phyloP scores from a whole-genome alignment of 2,113 vertebrate genomes.

The Microcebus griseorufus region DNA sequence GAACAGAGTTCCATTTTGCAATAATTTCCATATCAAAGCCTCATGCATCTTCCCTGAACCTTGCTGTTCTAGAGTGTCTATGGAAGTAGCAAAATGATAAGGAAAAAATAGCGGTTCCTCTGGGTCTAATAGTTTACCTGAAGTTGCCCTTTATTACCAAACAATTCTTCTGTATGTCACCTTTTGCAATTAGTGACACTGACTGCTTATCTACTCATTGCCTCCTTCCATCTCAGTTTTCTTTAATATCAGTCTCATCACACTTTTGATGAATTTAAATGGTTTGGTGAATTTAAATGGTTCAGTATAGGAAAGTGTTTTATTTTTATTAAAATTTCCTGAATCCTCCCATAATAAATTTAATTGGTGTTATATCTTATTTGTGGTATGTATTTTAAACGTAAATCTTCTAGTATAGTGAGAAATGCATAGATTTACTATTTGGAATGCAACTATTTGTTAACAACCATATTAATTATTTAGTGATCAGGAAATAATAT shows the following conservation, averaged over 20 bases:
- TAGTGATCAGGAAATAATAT: neutral
- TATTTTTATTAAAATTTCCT: neutral
- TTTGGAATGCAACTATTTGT: neutral
- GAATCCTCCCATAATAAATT: neutral
- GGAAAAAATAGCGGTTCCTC: neutral
- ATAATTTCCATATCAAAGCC: neutral
- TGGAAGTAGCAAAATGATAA: neutral
- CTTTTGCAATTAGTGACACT: neutral
- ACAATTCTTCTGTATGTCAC: neutral
- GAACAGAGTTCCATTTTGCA: neutral
- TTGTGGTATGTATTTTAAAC: neutral
- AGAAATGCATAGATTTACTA: neutral
- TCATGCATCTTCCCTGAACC: neutral
- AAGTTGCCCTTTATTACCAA: neutral
- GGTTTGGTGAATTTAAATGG: neutral
- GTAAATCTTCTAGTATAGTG: neutral
- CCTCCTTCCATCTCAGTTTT: fast-evolving
- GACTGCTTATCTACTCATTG: neutral
- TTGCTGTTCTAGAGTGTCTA: neutral
- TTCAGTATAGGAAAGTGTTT: neutral
- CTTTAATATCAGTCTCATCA: neutral
- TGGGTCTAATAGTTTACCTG: neutral
- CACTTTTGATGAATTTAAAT: neutral
- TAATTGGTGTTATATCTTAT: neutral
- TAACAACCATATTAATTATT: neutral